Base-by-base conservation (phyloP, 1,140 invertebrate genomes). In the Asbolus verrucosus region DNA sequence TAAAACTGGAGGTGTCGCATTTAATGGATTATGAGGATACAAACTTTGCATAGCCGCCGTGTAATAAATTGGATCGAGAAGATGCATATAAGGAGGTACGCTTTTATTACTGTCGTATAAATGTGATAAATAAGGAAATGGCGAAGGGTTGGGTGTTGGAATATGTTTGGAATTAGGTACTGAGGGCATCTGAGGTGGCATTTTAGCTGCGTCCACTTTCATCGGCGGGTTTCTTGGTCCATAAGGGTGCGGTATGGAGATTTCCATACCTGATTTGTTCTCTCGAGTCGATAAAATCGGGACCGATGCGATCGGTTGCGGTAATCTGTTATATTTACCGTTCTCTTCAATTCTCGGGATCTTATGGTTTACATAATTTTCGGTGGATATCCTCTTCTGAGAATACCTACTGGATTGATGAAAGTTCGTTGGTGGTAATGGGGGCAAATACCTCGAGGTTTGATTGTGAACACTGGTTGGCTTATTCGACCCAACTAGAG, bases 401-500 rank as follows among this genome's bases (percentile, higher is more conserved):
- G 39, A 15, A n/a, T 67, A 43, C 13, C 14, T 41, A 14, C 9
- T 67, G 31, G 18, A 50, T 60, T 18, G 24, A 36, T 68, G 54
- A 66, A n/a, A 70, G 30, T 66, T 67, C 18, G 65, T 16, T 30
- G 27, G 13, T 50, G 41, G 27, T 62, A 67, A 50, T 39, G 43
- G 59, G 43, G 54, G 30, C 67, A 60, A 30, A 46, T 62, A 46
- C 21, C 13, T 63, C 27, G 8, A 61, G 2, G 24, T 9, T 15
- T 11, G 15, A 27, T 14, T 4, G 24, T 65, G 30, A 30, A 71
- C 71, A 50, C 59, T 69, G n/a, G 36, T 62, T 9, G 73, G 39
- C 33, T 74, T 76, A 18, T 74, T 71, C 6, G 69, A 4, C 16
- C 14, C 19, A 16, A 89, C 86, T 70, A 88, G 72, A 0, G 87